Base-by-base conservation (phyloP, 2,797 vertebrate species). In the Masticophis lateralis region DNA sequence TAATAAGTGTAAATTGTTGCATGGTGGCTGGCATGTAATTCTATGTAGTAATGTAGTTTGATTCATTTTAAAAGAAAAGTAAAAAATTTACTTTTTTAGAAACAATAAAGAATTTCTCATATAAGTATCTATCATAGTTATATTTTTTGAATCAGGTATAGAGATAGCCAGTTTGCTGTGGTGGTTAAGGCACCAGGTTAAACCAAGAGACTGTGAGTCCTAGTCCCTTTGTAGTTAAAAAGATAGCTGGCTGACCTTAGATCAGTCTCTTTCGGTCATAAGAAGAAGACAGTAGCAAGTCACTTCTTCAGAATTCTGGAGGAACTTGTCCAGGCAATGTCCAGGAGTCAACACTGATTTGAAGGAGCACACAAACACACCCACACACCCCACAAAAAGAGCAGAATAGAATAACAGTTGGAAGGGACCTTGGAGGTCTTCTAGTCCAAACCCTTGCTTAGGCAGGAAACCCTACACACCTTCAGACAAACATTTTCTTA, bases 281-380 rank as follows among this genome's bases (percentile, higher is more conserved):
- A 43, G 20, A 83, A 83, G 20, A 43, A 47, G 20, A 47, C 20
- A 83, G 22, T 83, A 10, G 37, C 37, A 83, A 47, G 4, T 25
- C 9, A 47, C 20, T 83, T 47, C 37, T 83, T 47, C 74, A 25
- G 20, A 83, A 47, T 25, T 12, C 37, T 83, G 20, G 4, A 83
- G 37, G 9, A 43, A 83, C 20, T 47, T 47, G 9, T 83, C 74
- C 10, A 83, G 37, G 9, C 37, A 83, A 37, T 47, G 9, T 43
- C 18, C 20, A 83, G 74, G 37, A 47, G 37, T 83, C 37, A 25
- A 25, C 74, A 83, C 4, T 83, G 37, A 22, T 20, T 83, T 0
- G 1, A 47, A 47, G 16, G 0, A 6, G 0, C 13, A 6, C 14
- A 1, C 5, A 1, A 5, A 0, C 3, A 27, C 60, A 10, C 9